Evolutionary conservation across 2,888 invertebrate species (phyloP), one percentile per base, ranked within the genome.

Genomic region (Micoletzkya japonica): DNA sequence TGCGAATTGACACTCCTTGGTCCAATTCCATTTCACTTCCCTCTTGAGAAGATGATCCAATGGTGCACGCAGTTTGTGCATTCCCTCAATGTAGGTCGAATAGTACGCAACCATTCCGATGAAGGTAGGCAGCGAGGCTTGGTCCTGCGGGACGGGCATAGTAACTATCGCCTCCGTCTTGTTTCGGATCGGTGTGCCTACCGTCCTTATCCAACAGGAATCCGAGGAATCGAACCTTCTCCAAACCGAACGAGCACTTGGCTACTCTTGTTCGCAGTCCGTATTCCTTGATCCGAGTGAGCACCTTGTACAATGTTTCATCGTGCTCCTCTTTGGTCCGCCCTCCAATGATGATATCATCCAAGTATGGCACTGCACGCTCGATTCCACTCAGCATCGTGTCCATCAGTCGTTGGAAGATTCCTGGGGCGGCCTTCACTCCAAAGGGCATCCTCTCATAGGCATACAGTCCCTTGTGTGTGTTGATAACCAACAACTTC

Each of bases 361-460:
- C 77, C 28, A 77, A 61, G 37, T 74, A 77, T 1, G 61, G 59
- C 0, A 61, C 30, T 14, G 44, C 44, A 10, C 20, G 10, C 20
- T 17, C 14, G 3, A 80, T 28, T 30, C 73, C 77, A 0, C 64
- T 17, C 0, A 75, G 28, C 73, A 78, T 72, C 17, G 61, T 59
- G 49, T 80, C 78, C 73, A 80, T 76, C 1, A 74, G 34, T 34
- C 50, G 28, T 56, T 80, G 81, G 52, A 81, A 80, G 14, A 79
- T 77, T 0, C 52, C 63, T 7, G 81, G 81, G 0, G 78, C 80
- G 10, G 74, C 69, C 36, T 74, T 76, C 0, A 79, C 64, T n/a
- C 81, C 81, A 50, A 81, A 81, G 2, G 77, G 74, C 20, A 81
- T 30, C 24, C 78, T 28, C 32, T 77, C 66, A 59, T 74, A 79